These are phyloP conservation scores for Drosophila parvula DNA, from an alignment of 1,140 invertebrate species.

Conservation along the genomic window DNA sequence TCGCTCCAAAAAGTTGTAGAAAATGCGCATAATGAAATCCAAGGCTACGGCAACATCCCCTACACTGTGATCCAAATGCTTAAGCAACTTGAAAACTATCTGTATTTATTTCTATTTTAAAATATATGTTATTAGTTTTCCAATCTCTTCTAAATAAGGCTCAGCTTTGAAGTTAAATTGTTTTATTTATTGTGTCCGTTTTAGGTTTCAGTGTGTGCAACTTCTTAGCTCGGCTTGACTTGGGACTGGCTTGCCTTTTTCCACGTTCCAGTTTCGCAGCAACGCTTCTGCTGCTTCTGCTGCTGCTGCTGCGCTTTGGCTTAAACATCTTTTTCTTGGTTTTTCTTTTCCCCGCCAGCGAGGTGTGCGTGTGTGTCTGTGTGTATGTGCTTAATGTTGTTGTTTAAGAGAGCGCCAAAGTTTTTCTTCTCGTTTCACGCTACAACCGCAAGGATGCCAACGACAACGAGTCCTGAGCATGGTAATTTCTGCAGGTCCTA, in stretches of 20 bases:
- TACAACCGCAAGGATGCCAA: conserved; percentile 61
- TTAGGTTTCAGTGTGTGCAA: conserved; percentile 28
- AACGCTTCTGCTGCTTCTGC: conserved; percentile 32
- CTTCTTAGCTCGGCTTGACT: conserved; percentile 69
- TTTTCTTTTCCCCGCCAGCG: conserved; percentile 13
- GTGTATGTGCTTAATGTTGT: conserved; percentile 46
- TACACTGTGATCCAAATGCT: background rate
- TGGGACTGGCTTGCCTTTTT: conserved; percentile 67
- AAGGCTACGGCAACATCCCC: conserved; percentile 50
- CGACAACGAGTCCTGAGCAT: conserved; percentile 66
- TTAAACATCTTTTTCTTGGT: conserved; percentile 25
- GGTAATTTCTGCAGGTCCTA: conserved; percentile 74
- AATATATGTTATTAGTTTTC: background rate
- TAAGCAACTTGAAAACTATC: too few relatives aligned
- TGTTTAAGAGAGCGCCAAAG: conserved; percentile 67
- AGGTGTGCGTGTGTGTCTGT: background rate
- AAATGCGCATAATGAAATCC: conserved; percentile 83
- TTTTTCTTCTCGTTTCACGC: conserved; percentile 76
- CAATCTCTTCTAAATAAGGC: background rate
- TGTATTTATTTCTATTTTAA: too few relatives aligned
- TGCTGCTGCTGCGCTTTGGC: conserved; percentile 25
- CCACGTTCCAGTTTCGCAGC: conserved; percentile 59
- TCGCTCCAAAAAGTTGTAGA: conserved; percentile 68
- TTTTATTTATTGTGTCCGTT: too few relatives aligned
- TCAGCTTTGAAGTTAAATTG: background rate